These are phyloP conservation scores for Synaphobranchus kaupii DNA, from an alignment of 2,797 vertebrate genomes.

Conservation along the genomic window DNA sequence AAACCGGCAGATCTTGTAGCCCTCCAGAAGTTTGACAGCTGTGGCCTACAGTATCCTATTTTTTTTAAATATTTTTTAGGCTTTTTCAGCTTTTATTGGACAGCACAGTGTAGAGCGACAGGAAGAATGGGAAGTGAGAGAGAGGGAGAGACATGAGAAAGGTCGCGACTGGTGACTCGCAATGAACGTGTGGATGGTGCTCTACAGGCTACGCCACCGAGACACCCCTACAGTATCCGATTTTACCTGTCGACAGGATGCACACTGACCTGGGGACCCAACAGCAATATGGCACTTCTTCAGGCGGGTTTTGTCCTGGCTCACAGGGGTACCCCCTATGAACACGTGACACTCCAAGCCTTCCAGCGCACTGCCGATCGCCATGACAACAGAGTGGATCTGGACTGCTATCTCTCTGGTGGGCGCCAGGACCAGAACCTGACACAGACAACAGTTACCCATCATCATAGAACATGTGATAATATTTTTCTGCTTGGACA, in stretches of 20 bases:
- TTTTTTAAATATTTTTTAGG: background rate
- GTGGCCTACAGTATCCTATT: too few relatives aligned
- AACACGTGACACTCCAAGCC: constrained; percentile 93
- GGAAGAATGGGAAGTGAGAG: too few relatives aligned
- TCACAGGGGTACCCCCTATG: constrained; percentile 90
- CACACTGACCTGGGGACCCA: constrained; percentile 88
- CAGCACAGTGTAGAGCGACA: too few relatives aligned
- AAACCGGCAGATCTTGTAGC: too few relatives aligned
- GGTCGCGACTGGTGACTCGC: too few relatives aligned
- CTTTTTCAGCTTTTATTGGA: too few relatives aligned
- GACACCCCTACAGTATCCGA: too few relatives aligned
- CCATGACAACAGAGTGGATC: constrained; percentile 92
- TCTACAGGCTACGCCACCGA: too few relatives aligned
- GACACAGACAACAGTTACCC: constrained; percentile 6
- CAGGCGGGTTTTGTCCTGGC: constrained; percentile 84
- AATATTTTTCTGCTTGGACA: too few relatives aligned
- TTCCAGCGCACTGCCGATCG: constrained; percentile 90
- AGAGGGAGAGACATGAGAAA: too few relatives aligned
- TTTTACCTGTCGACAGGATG: background rate
- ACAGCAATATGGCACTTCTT: constrained; percentile 95
- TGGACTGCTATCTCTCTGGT: constrained; percentile 97
- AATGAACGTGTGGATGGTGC: too few relatives aligned
- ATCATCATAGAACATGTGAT: background rate
- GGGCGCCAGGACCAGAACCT: constrained; percentile 95
- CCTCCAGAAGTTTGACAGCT: background rate